Base-by-base conservation (phyloP, 35 echinoderm and acorn worm genomes). In the Apostichopus japonicus region DNA sequence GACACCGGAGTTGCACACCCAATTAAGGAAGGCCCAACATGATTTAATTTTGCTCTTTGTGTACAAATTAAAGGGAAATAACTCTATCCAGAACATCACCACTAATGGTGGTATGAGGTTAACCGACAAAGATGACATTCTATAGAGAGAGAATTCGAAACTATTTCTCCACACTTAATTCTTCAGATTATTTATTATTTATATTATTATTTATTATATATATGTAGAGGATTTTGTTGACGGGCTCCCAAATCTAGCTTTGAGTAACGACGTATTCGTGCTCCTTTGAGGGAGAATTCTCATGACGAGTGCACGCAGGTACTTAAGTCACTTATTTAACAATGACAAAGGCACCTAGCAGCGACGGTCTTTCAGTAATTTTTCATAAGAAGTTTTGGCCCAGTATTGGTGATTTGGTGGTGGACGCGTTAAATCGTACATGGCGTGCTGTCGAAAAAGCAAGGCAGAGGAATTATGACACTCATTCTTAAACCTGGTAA, bases 331-430 rank as follows among this genome's bases (percentile, higher is more conserved):
- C 15, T 54, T 72, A 56, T 5, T 7, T 33, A 67, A 19, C 59
- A 24, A 72, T 63, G 33, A 44, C 33, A 44, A 44, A 89, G 25
- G 25, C 51, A 8, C 87, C 87, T 89, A 59, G 87, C 13, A 70
- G 25, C 25, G 87, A 89, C 70, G 87, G 65, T 67, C 63, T 89
- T 72, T 72, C 87, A 6, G 24, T 19, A 11, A 56, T 24, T 23
- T 89, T 70, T 17, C 72, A 71, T 53, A 89, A 89, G 24, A 25
- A 67, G 10, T 89, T 89, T 89, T 89, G 87, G 87, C 56, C 15
- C 77, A 10, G 15, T n/a, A 79, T 79, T 44, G 24, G 77, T 10
- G 27, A 23, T 10, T 23, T 33, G 21, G 27, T 33, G 5, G 77
- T 79, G 10, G 77, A 79, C 23, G n/a, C 33, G 33, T 44, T 44